Evolutionary conservation across 2,888 invertebrate genomes (phyloP).

Genomic region (Diloba caeruleocephala): DNA sequence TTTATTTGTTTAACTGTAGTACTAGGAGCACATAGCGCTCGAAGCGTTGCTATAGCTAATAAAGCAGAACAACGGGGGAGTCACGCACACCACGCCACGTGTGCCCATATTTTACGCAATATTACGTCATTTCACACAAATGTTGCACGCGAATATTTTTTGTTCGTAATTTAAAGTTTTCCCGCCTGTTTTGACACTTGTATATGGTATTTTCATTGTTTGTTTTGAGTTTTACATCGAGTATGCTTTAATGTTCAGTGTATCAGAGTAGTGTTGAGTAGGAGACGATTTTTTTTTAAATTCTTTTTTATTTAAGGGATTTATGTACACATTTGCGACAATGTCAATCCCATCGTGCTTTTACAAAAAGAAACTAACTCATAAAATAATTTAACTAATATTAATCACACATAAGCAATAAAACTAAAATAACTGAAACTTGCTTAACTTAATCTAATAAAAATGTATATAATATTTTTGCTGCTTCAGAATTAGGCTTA

Average conservation of each 20-base stretch:
- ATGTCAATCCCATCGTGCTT: too few relatives aligned
- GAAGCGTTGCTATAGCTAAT: slow-evolving; percentile 54
- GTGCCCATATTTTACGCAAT: slow-evolving; percentile 60
- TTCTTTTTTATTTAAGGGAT: too few relatives aligned
- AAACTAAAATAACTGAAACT: too few relatives aligned
- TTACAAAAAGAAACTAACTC: too few relatives aligned
- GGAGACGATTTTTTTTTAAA: too few relatives aligned
- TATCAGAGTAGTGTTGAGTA: too few relatives aligned
- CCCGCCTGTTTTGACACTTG: slow-evolving; percentile 49
- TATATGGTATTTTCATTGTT: slow-evolving; percentile 34
- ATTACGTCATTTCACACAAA: slow-evolving; percentile 55
- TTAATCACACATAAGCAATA: too few relatives aligned
- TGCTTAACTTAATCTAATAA: too few relatives aligned
- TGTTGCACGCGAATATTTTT: slow-evolving; percentile 34
- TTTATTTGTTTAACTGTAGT: slow-evolving; percentile 31
- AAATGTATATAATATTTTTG: too few relatives aligned
- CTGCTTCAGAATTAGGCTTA: too few relatives aligned
- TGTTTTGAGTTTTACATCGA: slow-evolving; percentile 16
- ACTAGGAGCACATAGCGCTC: slow-evolving; percentile 34
- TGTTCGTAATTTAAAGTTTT: slow-evolving; percentile 51
- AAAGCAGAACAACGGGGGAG: slow-evolving; percentile 64
- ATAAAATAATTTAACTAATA: too few relatives aligned
- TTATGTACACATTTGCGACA: too few relatives aligned
- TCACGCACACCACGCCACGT: slow-evolving; percentile 63
- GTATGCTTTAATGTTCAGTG: background rate